These are phyloP conservation scores for Drosophila sproati DNA, from an alignment of 1,140 invertebrate species.

Conservation along the genomic window DNA sequence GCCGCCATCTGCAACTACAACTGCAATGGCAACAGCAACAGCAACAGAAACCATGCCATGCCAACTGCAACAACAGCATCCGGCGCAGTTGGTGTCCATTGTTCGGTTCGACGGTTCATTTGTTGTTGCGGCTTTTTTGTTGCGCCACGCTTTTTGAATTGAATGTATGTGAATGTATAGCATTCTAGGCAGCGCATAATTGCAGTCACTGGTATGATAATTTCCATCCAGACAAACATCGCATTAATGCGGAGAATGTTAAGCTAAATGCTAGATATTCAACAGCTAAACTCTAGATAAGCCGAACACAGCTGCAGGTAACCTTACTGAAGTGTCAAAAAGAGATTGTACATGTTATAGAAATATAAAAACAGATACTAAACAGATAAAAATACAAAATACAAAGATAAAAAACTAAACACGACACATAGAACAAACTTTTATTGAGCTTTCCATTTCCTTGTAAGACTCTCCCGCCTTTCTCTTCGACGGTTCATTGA, in stretches of 20 bases:
- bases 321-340: too few species aligned
- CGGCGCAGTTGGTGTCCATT: constrained; percentile 51
- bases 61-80: constrained; percentile 33
- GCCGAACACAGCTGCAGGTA: too few species aligned
- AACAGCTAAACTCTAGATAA: constrained; percentile 6
- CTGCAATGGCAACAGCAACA: constrained; percentile 19
- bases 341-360: too few species aligned
- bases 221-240: constrained; percentile 49
- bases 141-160: constrained; percentile 36
- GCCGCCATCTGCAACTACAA: constrained; percentile 18
- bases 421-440: too few species aligned
- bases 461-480: too few species aligned
- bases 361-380: too few species aligned
- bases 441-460: too few species aligned
- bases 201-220: constrained; percentile 74
- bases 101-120: constrained; percentile 51
- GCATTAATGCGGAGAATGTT: constrained; percentile 61
- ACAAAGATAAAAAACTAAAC: too few species aligned
- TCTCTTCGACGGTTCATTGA: too few species aligned
- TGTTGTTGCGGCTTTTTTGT: constrained; percentile 48
- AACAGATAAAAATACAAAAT: too few species aligned
- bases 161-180: constrained; percentile 59
- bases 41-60: neutral
- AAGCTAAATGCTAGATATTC: constrained; percentile 49
- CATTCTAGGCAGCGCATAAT: constrained; percentile 69